Conservation (phyloP, 2,888 invertebrate species). For the Tolmerus cingulatus region DNA sequence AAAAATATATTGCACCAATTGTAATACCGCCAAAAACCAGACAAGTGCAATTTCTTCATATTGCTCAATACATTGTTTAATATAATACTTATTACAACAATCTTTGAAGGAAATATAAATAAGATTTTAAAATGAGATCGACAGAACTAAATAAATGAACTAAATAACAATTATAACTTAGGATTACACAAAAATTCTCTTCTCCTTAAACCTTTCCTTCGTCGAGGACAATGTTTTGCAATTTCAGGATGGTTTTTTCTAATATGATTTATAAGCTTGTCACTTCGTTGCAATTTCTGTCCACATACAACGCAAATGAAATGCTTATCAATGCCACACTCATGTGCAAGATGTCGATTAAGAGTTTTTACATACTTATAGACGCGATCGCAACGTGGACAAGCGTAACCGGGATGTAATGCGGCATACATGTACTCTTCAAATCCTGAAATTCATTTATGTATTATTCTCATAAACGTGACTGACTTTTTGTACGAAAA, state of each 20-base stretch:
- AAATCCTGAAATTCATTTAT: conserved; percentile 29
- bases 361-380: conserved; percentile 63
- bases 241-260: conserved; percentile 53
- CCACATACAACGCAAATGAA: conserved; percentile 59
- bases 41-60: not conserved
- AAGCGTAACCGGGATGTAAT: conserved; percentile 34
- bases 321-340: conserved; percentile 59
- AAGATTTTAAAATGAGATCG: not conserved
- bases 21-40: not conserved
- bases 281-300: conserved; percentile 60
- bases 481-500: not conserved
- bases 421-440: conserved; percentile 16
- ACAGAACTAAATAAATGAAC: not conserved
- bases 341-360: conserved; percentile 60
- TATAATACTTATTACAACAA: not conserved
- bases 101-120: not conserved
- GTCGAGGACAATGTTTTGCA: conserved; percentile 30
- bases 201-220: not conserved
- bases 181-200: not conserved
- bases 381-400: conserved; percentile 57
- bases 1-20: not conserved
- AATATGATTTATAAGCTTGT: conserved; percentile 61
- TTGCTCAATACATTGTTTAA: not conserved
- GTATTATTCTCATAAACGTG: not conserved
- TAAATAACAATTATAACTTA: not conserved